Percentiles rank a stretch among this genome's conserved stretches.
Evolutionary conservation across 2,888 invertebrate genomes (phyloP).

Genomic region (Muschampia plurimacula): DNA sequence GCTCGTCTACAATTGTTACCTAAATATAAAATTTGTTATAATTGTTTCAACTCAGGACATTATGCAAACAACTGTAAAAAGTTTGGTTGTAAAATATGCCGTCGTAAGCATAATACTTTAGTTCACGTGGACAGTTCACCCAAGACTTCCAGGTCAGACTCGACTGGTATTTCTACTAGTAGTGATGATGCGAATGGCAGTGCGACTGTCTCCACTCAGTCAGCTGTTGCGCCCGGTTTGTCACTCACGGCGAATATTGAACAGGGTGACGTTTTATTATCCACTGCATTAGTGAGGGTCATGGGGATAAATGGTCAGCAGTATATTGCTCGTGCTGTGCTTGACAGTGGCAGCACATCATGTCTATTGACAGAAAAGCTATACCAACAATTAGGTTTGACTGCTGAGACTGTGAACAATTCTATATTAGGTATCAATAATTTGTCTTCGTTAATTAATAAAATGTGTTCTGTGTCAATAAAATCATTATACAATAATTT

Average conservation of each 20-base stretch:
- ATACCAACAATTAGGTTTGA: background rate
- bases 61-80: slow-evolving; percentile 25
- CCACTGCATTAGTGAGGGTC: slow-evolving; percentile 1
- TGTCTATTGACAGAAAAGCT: background rate
- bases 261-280: background rate
- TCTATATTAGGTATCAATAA: background rate
- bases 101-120: background rate
- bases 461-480: background rate
- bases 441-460: background rate
- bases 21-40: slow-evolving; percentile 24
- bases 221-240: background rate
- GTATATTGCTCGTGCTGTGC: slow-evolving; percentile 2
- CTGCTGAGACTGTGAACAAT: background rate
- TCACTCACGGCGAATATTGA: background rate
- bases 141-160: background rate
- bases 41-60: slow-evolving; percentile 32
- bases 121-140: background rate
- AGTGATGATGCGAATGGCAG: background rate
- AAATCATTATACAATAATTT: background rate
- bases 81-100: slow-evolving; percentile 10
- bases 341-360: slow-evolving; percentile 1
- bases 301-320: background rate
- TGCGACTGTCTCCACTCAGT: background rate
- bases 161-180: background rate
- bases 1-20: slow-evolving; percentile 17